phyloP scores from a whole-genome alignment of 1,140 invertebrate species.

The Macrobrachium rosenbergii region DNA sequence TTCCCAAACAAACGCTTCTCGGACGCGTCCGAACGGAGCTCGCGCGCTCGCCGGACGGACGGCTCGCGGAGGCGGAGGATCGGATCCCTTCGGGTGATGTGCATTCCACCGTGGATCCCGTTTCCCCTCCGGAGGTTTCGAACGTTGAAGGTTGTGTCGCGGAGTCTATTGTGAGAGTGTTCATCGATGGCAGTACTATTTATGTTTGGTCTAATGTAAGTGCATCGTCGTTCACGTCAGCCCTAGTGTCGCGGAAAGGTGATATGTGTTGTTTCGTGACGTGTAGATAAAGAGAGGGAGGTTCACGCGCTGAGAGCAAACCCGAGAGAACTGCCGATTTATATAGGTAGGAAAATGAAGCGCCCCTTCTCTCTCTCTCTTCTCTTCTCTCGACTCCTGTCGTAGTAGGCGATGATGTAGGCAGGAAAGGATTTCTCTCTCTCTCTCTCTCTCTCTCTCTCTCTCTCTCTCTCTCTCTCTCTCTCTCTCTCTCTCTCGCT shows the following conservation, averaged over 20 bases:
- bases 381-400: background rate
- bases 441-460: too few relatives aligned
- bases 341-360: too few relatives aligned
- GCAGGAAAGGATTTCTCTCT: background rate
- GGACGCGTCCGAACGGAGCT: too few relatives aligned
- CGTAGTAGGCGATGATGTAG: background rate
- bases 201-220: conserved; percentile 44
- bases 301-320: too few relatives aligned
- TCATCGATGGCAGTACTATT: conserved; percentile 49
- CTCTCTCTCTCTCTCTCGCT: too few relatives aligned
- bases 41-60: too few relatives aligned
- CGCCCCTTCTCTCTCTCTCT: conserved; percentile 10
- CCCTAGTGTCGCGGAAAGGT: background rate
- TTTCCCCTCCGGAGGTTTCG: conserved; percentile 1
- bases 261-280: background rate
- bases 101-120: background rate
- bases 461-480: too few relatives aligned
- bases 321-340: background rate
- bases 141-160: conserved; percentile 13
- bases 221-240: background rate
- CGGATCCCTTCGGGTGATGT: conserved; percentile 3
- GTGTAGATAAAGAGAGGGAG: background rate
- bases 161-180: conserved; percentile 38
- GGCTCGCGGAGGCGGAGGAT: background rate
- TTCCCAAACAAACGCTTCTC: too few relatives aligned